phyloP scores from a whole-genome alignment of 2,888 invertebrate species.

The Xiphydria camelus region DNA sequence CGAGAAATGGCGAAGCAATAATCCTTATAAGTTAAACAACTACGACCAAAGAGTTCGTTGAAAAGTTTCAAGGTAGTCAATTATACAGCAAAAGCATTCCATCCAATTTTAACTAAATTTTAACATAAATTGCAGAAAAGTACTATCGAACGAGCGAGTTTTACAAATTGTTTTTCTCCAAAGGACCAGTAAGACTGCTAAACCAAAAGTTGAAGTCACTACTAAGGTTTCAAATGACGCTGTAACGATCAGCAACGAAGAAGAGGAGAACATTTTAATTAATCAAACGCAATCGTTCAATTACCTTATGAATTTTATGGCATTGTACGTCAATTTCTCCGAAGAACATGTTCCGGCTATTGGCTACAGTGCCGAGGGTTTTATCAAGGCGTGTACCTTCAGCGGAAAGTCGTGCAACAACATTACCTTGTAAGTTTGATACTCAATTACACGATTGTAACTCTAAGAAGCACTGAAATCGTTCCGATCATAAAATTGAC shows the following conservation, averaged over 20 bases:
- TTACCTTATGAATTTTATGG: slow-evolving; percentile 24
- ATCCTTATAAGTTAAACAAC: too few relatives aligned
- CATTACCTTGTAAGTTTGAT: slow-evolving; percentile 15
- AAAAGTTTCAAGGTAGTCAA: too few relatives aligned
- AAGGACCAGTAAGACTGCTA: background rate
- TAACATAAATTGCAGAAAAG: too few relatives aligned
- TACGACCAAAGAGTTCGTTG: too few relatives aligned
- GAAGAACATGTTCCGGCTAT: slow-evolving; percentile 12
- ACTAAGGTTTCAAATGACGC: background rate
- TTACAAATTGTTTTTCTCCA: background rate
- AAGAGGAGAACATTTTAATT: slow-evolving; percentile 1
- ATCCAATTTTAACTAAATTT: background rate
- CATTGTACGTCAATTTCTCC: slow-evolving; percentile 19
- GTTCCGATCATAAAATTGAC: background rate
- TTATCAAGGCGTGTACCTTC: slow-evolving; percentile 22
- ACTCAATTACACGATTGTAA: background rate
- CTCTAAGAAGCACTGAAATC: background rate
- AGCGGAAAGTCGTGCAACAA: slow-evolving; percentile 23
- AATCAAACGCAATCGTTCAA: slow-evolving; percentile 24
- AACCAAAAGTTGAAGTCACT: background rate
- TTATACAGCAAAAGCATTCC: too few relatives aligned
- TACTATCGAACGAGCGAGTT: too few relatives aligned
- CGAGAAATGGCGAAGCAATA: too few relatives aligned
- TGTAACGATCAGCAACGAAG: slow-evolving; percentile 4
- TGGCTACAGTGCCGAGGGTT: slow-evolving; percentile 16